Percentiles rank a stretch among this genome's conserved stretches.
phyloP scores from a whole-genome alignment of 2,888 invertebrate genomes.

The Magallana nippona region DNA sequence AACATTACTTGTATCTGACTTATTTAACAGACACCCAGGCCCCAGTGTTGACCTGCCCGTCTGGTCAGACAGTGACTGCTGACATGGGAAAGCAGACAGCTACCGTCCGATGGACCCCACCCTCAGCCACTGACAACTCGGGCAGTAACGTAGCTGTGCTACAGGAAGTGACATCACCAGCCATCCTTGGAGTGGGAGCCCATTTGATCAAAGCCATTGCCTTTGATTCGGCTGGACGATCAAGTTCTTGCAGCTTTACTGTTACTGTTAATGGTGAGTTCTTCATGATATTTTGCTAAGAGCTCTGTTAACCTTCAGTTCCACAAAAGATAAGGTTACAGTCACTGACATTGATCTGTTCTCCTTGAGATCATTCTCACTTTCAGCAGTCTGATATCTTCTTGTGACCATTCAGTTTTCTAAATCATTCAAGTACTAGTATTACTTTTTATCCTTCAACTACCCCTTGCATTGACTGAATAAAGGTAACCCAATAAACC shows the following conservation, averaged over 20 bases:
- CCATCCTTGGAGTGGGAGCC: conserved; percentile 58
- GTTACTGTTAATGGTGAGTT: conserved; percentile 63
- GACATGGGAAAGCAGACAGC: conserved; percentile 58
- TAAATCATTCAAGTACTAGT: too few species aligned
- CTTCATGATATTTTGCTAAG: not conserved
- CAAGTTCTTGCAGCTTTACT: conserved; percentile 60
- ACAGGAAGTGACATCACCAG: conserved; percentile 62
- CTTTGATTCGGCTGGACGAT: conserved; percentile 56
- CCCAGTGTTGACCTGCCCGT: conserved; percentile 62
- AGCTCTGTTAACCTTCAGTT: too few species aligned
- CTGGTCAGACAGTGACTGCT: conserved; percentile 49
- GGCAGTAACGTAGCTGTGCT: conserved; percentile 57
- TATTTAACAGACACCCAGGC: conserved; percentile 58
- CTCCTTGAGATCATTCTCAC: too few species aligned
- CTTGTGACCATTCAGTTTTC: too few species aligned
- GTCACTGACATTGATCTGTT: too few species aligned
- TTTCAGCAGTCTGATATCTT: too few species aligned
- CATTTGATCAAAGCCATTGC: conserved; percentile 65
- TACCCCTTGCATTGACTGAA: too few species aligned
- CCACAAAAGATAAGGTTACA: too few species aligned
- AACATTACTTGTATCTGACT: too few species aligned
- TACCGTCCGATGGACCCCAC: conserved; percentile 58
- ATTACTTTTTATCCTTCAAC: too few species aligned
- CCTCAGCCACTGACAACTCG: conserved; percentile 64
- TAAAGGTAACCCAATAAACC: too few species aligned